A percentile compares a stretch with the other conserved stretches of the same genome.
Conservation (phyloP, 2,888 invertebrate species). For the Nasonia oneida region DNA sequence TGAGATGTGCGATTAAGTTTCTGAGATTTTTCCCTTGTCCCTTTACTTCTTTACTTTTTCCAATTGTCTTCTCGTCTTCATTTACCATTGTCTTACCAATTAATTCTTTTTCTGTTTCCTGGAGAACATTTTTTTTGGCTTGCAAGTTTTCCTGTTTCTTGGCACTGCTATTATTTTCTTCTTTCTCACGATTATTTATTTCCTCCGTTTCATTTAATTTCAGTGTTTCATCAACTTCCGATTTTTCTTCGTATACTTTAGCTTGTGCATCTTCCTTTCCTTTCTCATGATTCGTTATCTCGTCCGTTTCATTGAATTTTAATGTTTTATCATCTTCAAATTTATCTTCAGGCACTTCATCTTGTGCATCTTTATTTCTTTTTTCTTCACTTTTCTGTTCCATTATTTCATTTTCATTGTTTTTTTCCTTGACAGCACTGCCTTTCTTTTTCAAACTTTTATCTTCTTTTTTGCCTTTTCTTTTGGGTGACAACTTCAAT, state of each 20-base stretch:
- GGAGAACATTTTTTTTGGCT: background rate
- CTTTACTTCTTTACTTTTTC: background rate
- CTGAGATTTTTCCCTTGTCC: background rate
- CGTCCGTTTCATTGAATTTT: background rate
- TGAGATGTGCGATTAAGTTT: too few relatives aligned
- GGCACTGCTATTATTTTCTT: too few relatives aligned
- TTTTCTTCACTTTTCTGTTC: too few relatives aligned
- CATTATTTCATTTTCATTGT: too few relatives aligned
- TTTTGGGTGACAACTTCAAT: too few relatives aligned
- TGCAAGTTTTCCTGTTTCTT: background rate
- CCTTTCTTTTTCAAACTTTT: too few relatives aligned
- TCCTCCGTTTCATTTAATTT: background rate
- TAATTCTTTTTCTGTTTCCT: background rate
- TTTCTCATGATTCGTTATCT: background rate
- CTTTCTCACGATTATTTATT: too few relatives aligned
- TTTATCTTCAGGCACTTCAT: background rate
- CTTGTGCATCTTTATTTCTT: too few relatives aligned
- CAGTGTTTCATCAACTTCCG: background rate
- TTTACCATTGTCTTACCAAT: background rate
- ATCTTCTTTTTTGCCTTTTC: too few relatives aligned
- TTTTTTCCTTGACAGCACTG: too few relatives aligned
- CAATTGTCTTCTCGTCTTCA: background rate
- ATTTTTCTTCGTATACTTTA: background rate
- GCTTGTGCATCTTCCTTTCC: background rate
- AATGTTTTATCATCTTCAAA: background rate